Evolutionary conservation across 2,113 vertebrate genomes (phyloP).

Genomic region (Myrmecobius fasciatus): DNA sequence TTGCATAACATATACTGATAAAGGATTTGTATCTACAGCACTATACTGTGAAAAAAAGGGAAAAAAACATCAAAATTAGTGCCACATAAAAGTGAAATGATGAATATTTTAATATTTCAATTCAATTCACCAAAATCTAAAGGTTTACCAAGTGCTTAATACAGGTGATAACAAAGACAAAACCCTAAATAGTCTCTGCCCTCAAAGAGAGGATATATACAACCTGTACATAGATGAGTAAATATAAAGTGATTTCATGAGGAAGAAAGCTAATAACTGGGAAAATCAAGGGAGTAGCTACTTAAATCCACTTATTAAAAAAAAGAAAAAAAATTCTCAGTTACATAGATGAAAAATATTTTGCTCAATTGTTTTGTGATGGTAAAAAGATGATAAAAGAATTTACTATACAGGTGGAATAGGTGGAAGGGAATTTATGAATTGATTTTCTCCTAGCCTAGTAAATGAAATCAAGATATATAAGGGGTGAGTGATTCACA

Average conservation of each 20-base stretch:
- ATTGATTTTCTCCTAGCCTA: neutral
- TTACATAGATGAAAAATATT: neutral
- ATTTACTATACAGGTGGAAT: neutral
- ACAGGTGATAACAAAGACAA: neutral
- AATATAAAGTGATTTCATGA: neutral
- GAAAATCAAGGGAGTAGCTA: neutral
- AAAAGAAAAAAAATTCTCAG: neutral
- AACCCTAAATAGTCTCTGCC: neutral
- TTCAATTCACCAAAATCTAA: neutral
- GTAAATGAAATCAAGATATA: neutral
- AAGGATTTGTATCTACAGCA: constrained; percentile 84
- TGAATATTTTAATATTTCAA: neutral
- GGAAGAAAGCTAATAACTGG: neutral
- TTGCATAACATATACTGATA: constrained; percentile 84
- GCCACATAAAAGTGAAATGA: constrained; percentile 45
- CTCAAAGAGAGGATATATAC: neutral
- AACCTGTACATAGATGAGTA: neutral
- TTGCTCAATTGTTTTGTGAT: neutral
- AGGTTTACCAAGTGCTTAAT: neutral
- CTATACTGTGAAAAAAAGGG: constrained; percentile 78
- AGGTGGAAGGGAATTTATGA: neutral
- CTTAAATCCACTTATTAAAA: neutral
- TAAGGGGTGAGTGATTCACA: neutral
- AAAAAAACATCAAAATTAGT: constrained; percentile 42
- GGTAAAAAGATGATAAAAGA: neutral